These are phyloP conservation scores for Maniola hyperantus DNA, from an alignment of 2,888 invertebrate species.

Conservation along the genomic window DNA sequence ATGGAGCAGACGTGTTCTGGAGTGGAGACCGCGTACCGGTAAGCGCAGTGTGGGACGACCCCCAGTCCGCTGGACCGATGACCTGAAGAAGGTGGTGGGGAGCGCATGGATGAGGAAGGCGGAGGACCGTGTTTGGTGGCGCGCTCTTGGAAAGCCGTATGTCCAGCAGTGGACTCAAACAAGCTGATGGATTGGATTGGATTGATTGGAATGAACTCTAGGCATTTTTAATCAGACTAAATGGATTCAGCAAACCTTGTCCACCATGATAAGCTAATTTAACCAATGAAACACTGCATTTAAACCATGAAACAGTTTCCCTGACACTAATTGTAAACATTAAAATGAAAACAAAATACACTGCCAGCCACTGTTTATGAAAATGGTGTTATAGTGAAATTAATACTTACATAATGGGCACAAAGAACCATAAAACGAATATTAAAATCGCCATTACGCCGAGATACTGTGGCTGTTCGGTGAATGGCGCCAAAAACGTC, in stretches of 20 bases:
- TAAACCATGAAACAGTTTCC: constrained; percentile 30
- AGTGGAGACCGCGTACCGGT: no score
- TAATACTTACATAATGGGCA: constrained; percentile 84
- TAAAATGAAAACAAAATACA: constrained; percentile 35
- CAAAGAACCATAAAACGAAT: constrained; percentile 85
- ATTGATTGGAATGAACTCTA: constrained; percentile 7
- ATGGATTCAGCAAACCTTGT: background rate
- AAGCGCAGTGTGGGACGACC: no score
- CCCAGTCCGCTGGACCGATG: no score
- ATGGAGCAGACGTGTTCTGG: no score
- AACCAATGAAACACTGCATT: constrained; percentile 19
- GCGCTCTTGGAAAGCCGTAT: no score
- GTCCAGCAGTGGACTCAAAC: no score
- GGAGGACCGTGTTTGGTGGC: no score
- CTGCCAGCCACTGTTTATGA: constrained; percentile 36
- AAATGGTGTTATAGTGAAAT: constrained; percentile 44
- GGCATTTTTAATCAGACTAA: background rate
- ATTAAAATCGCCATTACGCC: constrained; percentile 84
- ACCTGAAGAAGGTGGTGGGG: no score
- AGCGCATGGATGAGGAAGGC: no score
- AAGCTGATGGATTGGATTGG: no score
- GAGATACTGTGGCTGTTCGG: constrained; percentile 84
- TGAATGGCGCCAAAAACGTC: constrained; percentile 83
- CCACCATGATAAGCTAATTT: constrained; percentile 15
- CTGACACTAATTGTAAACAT: constrained; percentile 35